These are phyloP conservation scores for Gobiocypris rarus DNA, from an alignment of 2,113 vertebrate genomes.

Conservation along the genomic window DNA sequence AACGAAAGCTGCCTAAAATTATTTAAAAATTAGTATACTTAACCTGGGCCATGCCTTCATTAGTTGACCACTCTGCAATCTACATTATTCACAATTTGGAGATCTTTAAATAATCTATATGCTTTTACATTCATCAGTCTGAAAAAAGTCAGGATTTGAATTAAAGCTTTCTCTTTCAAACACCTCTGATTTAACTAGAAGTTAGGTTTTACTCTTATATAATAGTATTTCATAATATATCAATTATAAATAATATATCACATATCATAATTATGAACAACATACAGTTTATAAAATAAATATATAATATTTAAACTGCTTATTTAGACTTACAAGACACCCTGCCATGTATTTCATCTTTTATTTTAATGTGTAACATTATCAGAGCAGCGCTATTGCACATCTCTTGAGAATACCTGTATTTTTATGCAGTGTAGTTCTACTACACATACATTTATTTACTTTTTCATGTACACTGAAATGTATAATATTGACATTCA, in stretches of 20 bases:
- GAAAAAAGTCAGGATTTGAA: not conserved
- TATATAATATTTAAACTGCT: too few species aligned
- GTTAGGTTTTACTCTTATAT: not conserved
- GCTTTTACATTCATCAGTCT: not conserved
- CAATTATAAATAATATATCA: too few species aligned
- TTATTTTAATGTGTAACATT: too few species aligned
- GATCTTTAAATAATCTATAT: not conserved
- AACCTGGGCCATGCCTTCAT: not conserved
- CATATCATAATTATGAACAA: not conserved
- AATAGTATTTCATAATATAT: not conserved
- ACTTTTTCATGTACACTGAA: too few species aligned
- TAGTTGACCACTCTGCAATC: not conserved
- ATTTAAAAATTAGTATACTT: slow-evolving; percentile 6
- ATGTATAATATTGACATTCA: too few species aligned
- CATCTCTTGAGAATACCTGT: too few species aligned
- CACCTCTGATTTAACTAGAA: not conserved
- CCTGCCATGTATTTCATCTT: too few species aligned
- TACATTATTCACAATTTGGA: not conserved
- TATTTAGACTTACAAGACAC: too few species aligned
- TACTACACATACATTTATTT: too few species aligned
- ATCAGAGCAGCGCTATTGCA: too few species aligned
- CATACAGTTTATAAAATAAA: too few species aligned
- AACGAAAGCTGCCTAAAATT: not conserved
- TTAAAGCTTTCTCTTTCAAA: not conserved
- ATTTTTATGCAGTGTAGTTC: too few species aligned